Base-by-base conservation (phyloP, 2,888 invertebrate genomes). In the Volucella inflata region DNA sequence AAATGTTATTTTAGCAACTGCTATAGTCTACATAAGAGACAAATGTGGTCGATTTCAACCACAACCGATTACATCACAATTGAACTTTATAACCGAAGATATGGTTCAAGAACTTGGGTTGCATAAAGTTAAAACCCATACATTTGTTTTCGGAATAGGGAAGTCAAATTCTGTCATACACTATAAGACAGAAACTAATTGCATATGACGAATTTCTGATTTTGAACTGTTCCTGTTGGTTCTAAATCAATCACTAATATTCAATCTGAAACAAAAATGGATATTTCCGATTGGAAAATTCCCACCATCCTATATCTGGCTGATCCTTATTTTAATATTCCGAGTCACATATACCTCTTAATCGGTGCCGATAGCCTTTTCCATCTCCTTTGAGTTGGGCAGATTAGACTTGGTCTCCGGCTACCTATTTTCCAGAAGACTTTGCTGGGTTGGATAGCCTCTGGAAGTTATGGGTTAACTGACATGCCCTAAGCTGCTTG, bases 41-140 rank as follows among this genome's bases (percentile, higher is more conserved):
- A 30, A n/a, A 6, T 65, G 40, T 17, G 65, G 65, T 21, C 51
- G 42, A 51, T 51, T 51, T 38, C 40, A 65, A 51, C 65, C n/a
- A n/a, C 51, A 51, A 51, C 51, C 6, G 64, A 64, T 38, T 17
- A 12, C 48, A 11, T 51, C 67, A 12, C 53, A 51, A 14, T 21
- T 53, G 10, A 53, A 53, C 14, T 53, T 53, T 36, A 42, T 44
- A 30, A 53, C 53, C 8, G 42, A 50, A n/a, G 51, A 67, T 53
- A 30, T 60, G 60, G 44, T 30, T n/a, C 60, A 60, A 17, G 44
- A 30, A 60, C 8, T 30, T 3, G 42, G 16, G 14, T 11, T 51
- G 9, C 8, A 65, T 11, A 51, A 65, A 36, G 14, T 51, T 17
- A 38, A 40, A 38, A 65, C 40, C 1, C 17, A 17, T 12, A 51